These are phyloP conservation scores for Indicator indicator DNA, from an alignment of 2,113 vertebrate genomes.

Conservation along the genomic window DNA sequence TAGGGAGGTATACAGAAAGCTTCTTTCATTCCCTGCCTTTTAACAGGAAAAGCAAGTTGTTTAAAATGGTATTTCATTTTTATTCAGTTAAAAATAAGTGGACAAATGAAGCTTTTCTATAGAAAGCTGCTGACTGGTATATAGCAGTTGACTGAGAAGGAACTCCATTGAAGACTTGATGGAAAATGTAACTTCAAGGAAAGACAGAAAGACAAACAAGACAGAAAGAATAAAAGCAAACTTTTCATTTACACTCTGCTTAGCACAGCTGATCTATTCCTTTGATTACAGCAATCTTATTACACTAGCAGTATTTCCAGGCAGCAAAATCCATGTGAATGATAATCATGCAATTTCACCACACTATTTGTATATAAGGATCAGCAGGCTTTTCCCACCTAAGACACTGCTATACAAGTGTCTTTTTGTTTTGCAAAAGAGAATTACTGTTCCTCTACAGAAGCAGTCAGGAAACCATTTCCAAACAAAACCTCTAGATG, in stretches of 20 bases:
- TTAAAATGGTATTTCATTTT: slow-evolving; percentile 33
- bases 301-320: background rate
- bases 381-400: background rate
- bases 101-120: background rate
- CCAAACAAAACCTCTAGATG: background rate
- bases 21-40: slow-evolving; percentile 2
- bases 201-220: background rate
- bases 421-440: background rate
- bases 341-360: background rate
- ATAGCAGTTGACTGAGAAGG: background rate
- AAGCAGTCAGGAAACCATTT: background rate
- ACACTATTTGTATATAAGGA: background rate
- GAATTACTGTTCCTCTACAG: background rate
- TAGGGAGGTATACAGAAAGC: background rate
- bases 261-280: background rate
- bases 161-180: background rate
- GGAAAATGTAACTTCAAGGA: background rate
- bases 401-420: background rate
- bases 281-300: background rate
- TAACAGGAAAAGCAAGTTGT: background rate
- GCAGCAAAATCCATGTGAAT: background rate
- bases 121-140: background rate
- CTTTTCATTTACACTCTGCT: background rate
- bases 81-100: background rate
- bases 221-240: background rate